A percentile compares a stretch with the other conserved stretches of the same genome.
These are phyloP conservation scores for Lophotriccus pileatus DNA, from an alignment of 2,797 vertebrate genomes.

Conservation along the genomic window DNA sequence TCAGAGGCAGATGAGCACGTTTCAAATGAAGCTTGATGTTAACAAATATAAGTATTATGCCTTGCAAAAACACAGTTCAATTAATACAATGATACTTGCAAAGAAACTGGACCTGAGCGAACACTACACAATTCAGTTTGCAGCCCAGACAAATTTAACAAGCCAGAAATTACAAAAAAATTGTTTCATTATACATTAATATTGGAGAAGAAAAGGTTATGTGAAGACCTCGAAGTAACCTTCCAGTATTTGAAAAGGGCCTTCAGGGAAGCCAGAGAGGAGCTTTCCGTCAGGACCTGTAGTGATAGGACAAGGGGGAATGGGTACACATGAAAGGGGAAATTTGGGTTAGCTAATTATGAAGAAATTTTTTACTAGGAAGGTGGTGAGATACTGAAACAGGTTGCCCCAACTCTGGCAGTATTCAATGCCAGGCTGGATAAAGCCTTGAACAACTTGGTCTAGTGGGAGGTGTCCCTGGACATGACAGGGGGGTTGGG, in stretches of 20 bases:
- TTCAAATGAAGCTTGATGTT: background rate
- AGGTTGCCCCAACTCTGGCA: background rate
- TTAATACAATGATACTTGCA: background rate
- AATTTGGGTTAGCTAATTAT: background rate
- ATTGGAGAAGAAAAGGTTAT: background rate
- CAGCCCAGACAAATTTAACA: background rate
- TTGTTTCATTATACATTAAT: background rate
- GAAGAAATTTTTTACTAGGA: background rate
- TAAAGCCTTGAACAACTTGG: background rate
- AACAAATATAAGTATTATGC: background rate
- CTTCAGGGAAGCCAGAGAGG: background rate
- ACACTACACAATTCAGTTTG: background rate
- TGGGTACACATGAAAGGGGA: background rate
- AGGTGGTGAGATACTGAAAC: background rate
- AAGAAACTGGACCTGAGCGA: background rate
- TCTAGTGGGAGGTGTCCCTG: background rate
- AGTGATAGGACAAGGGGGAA: background rate
- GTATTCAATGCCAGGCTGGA: background rate
- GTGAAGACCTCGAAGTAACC: background rate
- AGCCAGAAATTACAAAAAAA: background rate
- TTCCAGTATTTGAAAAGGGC: background rate
- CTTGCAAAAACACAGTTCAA: background rate
- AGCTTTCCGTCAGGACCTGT: background rate
- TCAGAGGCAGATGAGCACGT: background rate
- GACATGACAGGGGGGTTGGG: background rate